Conservation (phyloP, 2,888 invertebrate species). For the Eristalis tenax region DNA sequence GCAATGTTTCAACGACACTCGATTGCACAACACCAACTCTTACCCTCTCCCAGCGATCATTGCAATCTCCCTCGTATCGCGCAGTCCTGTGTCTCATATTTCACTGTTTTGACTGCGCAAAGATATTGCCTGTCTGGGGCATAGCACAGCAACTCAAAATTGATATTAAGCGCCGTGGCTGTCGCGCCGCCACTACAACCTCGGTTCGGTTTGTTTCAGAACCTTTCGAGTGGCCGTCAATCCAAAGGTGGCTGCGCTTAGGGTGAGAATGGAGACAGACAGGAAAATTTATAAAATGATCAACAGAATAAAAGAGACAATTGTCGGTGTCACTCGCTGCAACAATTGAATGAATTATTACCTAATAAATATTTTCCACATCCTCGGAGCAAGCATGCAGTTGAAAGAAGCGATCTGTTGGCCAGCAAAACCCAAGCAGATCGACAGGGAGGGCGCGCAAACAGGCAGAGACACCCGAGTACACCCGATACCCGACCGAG, state of each 20-base stretch:
- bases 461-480: background rate
- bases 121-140: slow-evolving; percentile 4
- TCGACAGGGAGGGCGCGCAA: slow-evolving; percentile 49
- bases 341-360: slow-evolving; percentile 65
- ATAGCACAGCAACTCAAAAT: slow-evolving; percentile 12
- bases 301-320: slow-evolving; percentile 3
- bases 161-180: slow-evolving; percentile 10
- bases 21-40: background rate
- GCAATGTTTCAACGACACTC: background rate
- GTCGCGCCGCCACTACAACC: background rate
- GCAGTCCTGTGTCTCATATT: slow-evolving; percentile 15
- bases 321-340: slow-evolving; percentile 41
- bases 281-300: slow-evolving; percentile 3
- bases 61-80: background rate
- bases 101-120: slow-evolving; percentile 50
- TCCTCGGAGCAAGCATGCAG: background rate
- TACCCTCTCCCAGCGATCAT: background rate
- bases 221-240: background rate
- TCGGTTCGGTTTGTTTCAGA: background rate
- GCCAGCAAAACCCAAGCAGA: background rate
- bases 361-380: slow-evolving; percentile 53
- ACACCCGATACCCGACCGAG: background rate
- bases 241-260: background rate
- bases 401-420: background rate
- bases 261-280: background rate